Evolutionary conservation across 2,113 vertebrate species (phyloP).

Genomic region (Puma concolor): DNA sequence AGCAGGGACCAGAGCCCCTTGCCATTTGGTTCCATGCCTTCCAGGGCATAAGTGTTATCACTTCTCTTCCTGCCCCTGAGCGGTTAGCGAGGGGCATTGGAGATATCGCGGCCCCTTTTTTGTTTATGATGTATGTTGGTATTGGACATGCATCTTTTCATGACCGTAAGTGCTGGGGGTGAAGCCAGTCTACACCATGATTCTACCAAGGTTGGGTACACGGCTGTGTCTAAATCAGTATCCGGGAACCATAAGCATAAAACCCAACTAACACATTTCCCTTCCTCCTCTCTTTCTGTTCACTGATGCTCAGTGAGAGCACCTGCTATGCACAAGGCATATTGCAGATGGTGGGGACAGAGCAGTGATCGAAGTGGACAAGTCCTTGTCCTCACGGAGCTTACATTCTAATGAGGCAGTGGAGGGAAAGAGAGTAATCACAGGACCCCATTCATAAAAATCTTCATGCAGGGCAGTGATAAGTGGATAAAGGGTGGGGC

Average conservation of each 20-base stretch:
- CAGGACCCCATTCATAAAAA: neutral
- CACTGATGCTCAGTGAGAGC: neutral
- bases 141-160: neutral
- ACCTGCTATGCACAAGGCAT: neutral
- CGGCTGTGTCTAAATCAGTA: fast-evolving
- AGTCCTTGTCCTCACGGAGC: neutral
- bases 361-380: neutral
- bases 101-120: neutral
- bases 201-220: neutral
- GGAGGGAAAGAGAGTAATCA: neutral
- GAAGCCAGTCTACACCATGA: neutral
- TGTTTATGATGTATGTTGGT: neutral
- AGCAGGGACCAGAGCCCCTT: neutral
- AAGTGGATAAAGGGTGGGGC: neutral
- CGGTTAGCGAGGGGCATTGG: neutral
- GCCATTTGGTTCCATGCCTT: neutral
- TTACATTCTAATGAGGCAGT: neutral
- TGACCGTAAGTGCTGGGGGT: neutral
- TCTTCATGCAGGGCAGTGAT: too few species aligned
- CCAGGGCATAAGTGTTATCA: fast-evolving
- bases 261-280: neutral
- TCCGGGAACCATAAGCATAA: neutral
- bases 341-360: neutral
- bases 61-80: neutral
- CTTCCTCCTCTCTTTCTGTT: neutral